phyloP scores from a whole-genome alignment of 2,888 invertebrate genomes.

The Aricia artaxerxes region DNA sequence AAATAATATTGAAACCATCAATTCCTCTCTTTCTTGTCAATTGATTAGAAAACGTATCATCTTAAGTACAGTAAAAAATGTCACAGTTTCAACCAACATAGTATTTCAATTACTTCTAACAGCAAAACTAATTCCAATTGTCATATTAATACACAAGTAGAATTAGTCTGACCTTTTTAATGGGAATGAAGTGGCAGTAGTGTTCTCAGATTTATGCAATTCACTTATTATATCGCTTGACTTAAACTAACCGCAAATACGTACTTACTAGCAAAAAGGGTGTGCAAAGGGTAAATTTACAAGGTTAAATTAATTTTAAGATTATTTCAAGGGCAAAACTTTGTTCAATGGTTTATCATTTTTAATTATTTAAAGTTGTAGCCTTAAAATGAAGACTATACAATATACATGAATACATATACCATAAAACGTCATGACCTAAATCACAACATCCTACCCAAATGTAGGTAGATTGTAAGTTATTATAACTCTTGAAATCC shows the following conservation, averaged over 20 bases:
- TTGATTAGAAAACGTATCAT: too few species aligned
- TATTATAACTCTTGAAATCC: too few species aligned
- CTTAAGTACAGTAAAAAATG: not conserved
- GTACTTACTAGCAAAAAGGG: not conserved
- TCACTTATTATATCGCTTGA: not conserved
- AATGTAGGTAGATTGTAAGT: too few species aligned
- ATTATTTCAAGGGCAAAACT: not conserved
- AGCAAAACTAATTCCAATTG: not conserved
- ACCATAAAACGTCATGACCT: too few species aligned
- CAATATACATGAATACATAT: too few species aligned
- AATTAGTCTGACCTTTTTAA: slow-evolving; percentile 10
- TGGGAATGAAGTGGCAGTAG: slow-evolving; percentile 8
- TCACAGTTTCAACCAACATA: not conserved
- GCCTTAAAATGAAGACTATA: not conserved
- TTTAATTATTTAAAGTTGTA: not conserved
- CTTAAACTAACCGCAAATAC: not conserved
- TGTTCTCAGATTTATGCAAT: slow-evolving; percentile 1
- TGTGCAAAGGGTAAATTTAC: not conserved
- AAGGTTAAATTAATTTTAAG: not conserved
- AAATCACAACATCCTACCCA: too few species aligned
- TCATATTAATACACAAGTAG: not conserved
- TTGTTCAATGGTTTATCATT: not conserved
- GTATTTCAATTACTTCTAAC: not conserved
- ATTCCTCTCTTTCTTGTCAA: too few species aligned
- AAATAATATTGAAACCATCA: too few species aligned